A percentile compares a stretch with the other conserved stretches of the same genome.
These are phyloP conservation scores for Drosophila pruinosa DNA, from an alignment of 1,140 invertebrate species.

Conservation along the genomic window DNA sequence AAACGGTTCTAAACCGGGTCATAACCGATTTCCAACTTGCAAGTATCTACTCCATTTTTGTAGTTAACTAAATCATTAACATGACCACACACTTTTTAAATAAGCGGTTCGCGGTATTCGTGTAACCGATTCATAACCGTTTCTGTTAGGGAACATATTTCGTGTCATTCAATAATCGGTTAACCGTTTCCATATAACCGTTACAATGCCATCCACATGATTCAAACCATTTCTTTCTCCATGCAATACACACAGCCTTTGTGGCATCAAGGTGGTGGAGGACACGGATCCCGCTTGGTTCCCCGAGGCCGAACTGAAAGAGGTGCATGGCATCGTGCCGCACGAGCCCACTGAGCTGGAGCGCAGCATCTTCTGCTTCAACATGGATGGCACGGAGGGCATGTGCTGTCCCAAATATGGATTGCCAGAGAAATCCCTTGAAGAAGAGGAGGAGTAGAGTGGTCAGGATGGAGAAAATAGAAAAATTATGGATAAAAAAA, in stretches of 20 bases:
- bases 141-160: not conserved
- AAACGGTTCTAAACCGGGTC: not conserved
- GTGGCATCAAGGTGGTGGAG: conserved; percentile 91
- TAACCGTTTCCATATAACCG: not conserved
- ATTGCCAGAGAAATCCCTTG: conserved; percentile 76
- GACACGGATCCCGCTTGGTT: conserved; percentile 96
- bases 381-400: conserved; percentile 91
- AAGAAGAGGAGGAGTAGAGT: conserved; percentile 80
- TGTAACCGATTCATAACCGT: not conserved
- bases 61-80: no score
- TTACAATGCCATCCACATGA: not conserved
- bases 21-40: not conserved
- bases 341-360: conserved; percentile 91
- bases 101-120: not conserved
- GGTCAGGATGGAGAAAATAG: not conserved
- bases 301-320: conserved; percentile 92
- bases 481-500: not conserved
- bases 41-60: no score
- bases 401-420: conserved; percentile 89
- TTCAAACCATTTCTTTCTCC: no score
- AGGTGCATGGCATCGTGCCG: conserved; percentile 93
- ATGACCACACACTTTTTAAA: not conserved
- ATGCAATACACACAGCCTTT: conserved; percentile 84
- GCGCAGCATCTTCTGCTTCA: conserved; percentile 92
- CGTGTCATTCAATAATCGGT: no score